A percentile compares a stretch with the other conserved stretches of the same genome.
These are phyloP conservation scores for Chrysopilus asiliformis DNA, from an alignment of 2,888 invertebrate genomes.

Conservation along the genomic window DNA sequence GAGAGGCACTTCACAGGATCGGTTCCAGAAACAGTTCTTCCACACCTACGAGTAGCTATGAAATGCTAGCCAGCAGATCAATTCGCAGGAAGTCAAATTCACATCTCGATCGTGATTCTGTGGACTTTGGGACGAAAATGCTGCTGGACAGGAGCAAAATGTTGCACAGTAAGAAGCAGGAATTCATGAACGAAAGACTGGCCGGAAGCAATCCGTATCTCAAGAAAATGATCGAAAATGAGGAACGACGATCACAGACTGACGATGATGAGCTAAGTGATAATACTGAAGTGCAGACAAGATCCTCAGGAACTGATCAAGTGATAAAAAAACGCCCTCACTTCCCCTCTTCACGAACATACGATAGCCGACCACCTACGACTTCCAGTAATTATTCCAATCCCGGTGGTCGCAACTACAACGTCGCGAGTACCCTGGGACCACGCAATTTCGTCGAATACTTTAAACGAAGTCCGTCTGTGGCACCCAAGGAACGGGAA, in stretches of 20 bases:
- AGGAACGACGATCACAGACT: conserved; percentile 16
- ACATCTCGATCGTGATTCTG: conserved; percentile 8
- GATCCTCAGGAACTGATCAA: background rate
- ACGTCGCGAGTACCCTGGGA: conserved; percentile 7
- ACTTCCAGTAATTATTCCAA: conserved; percentile 2
- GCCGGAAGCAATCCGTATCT: conserved; percentile 34
- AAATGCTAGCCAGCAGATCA: too few relatives aligned
- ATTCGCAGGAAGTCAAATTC: conserved; percentile 12
- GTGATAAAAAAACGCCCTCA: conserved; percentile 12
- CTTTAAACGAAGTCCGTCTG: conserved; percentile 26
- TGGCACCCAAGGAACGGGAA: conserved; percentile 19
- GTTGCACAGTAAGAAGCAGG: conserved; percentile 31
- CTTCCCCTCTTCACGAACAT: conserved; percentile 26
- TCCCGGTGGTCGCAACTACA: too few relatives aligned
- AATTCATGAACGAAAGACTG: conserved; percentile 34
- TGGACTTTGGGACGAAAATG: conserved; percentile 26
- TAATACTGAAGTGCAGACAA: conserved; percentile 14
- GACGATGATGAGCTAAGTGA: conserved; percentile 12
- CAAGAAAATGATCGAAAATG: conserved; percentile 25
- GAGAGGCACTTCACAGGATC: too few relatives aligned
- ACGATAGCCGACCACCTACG: conserved; percentile 9
- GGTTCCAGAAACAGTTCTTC: too few relatives aligned
- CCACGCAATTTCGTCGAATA: conserved; percentile 23
- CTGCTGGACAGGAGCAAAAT: conserved; percentile 32
- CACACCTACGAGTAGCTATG: too few relatives aligned